These are phyloP conservation scores for Vipera ursinii DNA, from an alignment of 2,797 vertebrate species.

Conservation along the genomic window DNA sequence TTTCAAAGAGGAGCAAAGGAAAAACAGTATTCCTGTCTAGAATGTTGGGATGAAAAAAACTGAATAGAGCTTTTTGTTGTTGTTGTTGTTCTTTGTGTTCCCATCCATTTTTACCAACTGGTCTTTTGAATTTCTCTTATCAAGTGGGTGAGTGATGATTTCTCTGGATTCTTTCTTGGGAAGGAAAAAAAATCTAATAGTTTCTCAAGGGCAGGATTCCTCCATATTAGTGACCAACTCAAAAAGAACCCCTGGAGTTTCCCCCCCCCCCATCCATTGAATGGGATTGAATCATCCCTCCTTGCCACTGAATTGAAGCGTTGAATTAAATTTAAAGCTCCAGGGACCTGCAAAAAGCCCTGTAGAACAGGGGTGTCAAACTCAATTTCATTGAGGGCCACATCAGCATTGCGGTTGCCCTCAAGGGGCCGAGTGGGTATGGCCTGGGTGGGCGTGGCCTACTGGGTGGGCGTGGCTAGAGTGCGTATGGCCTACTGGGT, in stretches of 20 bases:
- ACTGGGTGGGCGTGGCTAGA: too few relatives aligned
- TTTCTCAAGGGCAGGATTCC: neutral
- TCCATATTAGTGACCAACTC: neutral
- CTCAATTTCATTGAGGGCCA: too few relatives aligned
- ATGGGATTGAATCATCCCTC: neutral
- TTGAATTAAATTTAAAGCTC: neutral
- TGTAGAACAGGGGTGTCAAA: neutral
- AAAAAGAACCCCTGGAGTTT: neutral
- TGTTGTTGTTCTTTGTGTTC: neutral
- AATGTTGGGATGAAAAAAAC: neutral
- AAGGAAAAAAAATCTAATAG: neutral
- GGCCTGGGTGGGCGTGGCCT: too few relatives aligned
- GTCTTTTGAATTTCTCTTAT: neutral
- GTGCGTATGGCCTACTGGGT: too few relatives aligned
- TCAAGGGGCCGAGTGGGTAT: too few relatives aligned
- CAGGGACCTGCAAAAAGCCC: neutral
- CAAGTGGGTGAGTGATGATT: neutral
- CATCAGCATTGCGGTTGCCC: too few relatives aligned
- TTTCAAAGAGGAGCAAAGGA: neutral
- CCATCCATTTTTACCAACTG: neutral
- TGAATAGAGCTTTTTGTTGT: neutral
- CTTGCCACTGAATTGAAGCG: neutral
- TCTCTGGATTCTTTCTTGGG: neutral
- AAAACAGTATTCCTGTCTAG: neutral
- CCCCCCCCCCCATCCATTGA: neutral